These are phyloP conservation scores for Automeris io DNA, from an alignment of 2,888 invertebrate genomes.

Conservation along the genomic window DNA sequence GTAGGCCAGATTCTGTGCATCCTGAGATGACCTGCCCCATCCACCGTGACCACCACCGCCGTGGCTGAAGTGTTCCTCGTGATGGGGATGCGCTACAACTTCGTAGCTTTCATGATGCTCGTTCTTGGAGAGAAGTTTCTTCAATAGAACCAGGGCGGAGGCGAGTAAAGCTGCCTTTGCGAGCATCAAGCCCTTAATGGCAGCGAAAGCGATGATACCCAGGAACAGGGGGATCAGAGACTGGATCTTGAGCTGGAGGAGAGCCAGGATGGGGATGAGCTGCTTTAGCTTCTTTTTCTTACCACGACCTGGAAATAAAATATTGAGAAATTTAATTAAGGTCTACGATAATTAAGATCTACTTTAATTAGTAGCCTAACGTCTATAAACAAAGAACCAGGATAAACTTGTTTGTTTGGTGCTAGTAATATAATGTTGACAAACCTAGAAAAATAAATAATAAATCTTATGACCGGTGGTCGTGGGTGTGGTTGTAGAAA, in stretches of 20 bases:
- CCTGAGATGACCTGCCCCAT: slow-evolving; percentile 81
- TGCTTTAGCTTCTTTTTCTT: slow-evolving; percentile 89
- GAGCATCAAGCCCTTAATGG: slow-evolving; percentile 89
- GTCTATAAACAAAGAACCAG: too few species aligned
- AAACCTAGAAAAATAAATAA: too few species aligned
- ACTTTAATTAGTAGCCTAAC: too few species aligned
- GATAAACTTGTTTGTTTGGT: too few species aligned
- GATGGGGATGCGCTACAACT: slow-evolving; percentile 83
- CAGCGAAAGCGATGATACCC: slow-evolving; percentile 84
- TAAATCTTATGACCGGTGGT: too few species aligned
- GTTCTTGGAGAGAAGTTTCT: slow-evolving; percentile 84
- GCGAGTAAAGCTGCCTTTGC: slow-evolving; percentile 90
- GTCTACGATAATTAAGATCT: neutral
- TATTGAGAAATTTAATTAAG: slow-evolving; percentile 8
- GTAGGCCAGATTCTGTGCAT: slow-evolving; percentile 84
- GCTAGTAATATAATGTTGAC: too few species aligned
- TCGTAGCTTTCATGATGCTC: slow-evolving; percentile 84
- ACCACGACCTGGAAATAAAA: slow-evolving; percentile 79
- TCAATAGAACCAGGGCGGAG: slow-evolving; percentile 80
- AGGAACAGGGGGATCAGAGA: slow-evolving; percentile 86
- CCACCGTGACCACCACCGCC: slow-evolving; percentile 74
- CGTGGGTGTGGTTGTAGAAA: too few species aligned
- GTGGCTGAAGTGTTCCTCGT: slow-evolving; percentile 75
- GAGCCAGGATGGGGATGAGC: slow-evolving; percentile 83
- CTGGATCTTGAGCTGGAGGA: slow-evolving; percentile 87